Evolutionary conservation across 2,797 vertebrate genomes (phyloP).

Genomic region (Tachyglossus aculeatus): DNA sequence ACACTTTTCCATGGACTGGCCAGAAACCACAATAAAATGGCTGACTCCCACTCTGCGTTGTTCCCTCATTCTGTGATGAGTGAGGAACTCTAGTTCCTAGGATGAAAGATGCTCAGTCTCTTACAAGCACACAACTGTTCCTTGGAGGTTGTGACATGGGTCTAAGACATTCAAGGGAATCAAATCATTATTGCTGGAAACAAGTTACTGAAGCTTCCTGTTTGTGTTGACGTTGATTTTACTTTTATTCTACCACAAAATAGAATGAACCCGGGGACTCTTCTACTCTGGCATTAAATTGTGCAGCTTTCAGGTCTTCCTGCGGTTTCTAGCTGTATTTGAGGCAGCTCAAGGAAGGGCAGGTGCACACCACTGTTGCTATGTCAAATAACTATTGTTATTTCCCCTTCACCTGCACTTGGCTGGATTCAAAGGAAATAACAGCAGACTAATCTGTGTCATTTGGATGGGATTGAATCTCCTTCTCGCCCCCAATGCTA

Average conservation of each 20-base stretch:
- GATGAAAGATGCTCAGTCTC: conserved; percentile 38
- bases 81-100: conserved; percentile 18
- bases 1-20: background rate
- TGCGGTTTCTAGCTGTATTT: conserved; percentile 13
- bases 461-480: too few species aligned
- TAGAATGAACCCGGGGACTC: background rate
- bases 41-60: background rate
- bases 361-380: background rate
- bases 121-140: conserved; percentile 22
- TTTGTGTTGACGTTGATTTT: conserved; percentile 6
- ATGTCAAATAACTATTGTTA: too few species aligned
- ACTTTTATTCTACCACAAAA: conserved; percentile 9
- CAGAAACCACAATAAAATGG: conserved; percentile 7
- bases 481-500: too few species aligned
- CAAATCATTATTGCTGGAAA: conserved; percentile 15
- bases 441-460: too few species aligned
- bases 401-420: too few species aligned
- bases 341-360: background rate
- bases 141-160: background rate
- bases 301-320: conserved; percentile 6
- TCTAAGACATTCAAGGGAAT: conserved; percentile 30
- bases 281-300: background rate
- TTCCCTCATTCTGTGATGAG: conserved; percentile 2
- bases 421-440: too few species aligned
- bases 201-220: background rate